Conservation (phyloP, 2,113 vertebrate genomes). For the Apeltes quadracus region DNA sequence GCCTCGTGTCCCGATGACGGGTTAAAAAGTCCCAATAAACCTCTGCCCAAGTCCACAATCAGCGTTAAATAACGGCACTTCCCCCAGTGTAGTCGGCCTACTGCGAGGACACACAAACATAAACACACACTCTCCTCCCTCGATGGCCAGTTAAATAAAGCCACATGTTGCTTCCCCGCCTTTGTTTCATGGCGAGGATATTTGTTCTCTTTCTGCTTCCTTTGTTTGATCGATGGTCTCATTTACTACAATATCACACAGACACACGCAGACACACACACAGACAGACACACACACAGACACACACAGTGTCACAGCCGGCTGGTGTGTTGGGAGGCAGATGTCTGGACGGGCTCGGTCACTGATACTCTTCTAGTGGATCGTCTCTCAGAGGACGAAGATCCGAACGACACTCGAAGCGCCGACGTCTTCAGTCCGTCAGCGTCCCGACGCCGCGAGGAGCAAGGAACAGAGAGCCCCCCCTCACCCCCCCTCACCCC, state of each 20-base stretch:
- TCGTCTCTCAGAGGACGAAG: too few species aligned
- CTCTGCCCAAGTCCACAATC: not conserved
- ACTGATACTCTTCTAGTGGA: slow-evolving; percentile 39
- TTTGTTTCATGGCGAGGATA: slow-evolving; percentile 68
- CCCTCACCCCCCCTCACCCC: too few species aligned
- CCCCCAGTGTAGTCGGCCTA: not conserved
- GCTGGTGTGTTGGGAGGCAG: slow-evolving; percentile 29
- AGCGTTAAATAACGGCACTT: slow-evolving; percentile 8
- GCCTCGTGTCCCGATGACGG: slow-evolving; percentile 6
- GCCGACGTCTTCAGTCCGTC: too few species aligned
- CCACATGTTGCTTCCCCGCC: slow-evolving; percentile 75
- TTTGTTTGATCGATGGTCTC: slow-evolving; percentile 82
- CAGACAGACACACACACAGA: slow-evolving; percentile 24
- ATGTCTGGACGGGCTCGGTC: slow-evolving; percentile 43
- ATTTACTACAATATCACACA: slow-evolving; percentile 79
- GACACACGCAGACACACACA: slow-evolving; percentile 32
- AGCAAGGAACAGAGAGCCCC: too few species aligned
- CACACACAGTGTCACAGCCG: not conserved
- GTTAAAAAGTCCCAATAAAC: slow-evolving; percentile 13
- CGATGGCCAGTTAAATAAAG: slow-evolving; percentile 78
- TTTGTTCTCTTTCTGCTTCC: slow-evolving; percentile 60
- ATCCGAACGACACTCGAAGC: too few species aligned
- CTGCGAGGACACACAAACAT: slow-evolving; percentile 6
- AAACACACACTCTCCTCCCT: slow-evolving; percentile 54
- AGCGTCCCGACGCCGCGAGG: too few species aligned